A percentile compares a stretch with the other conserved stretches of the same genome.
Evolutionary conservation across 2,113 vertebrate species (phyloP).

Genomic region (Myrmecophaga tridactyla): DNA sequence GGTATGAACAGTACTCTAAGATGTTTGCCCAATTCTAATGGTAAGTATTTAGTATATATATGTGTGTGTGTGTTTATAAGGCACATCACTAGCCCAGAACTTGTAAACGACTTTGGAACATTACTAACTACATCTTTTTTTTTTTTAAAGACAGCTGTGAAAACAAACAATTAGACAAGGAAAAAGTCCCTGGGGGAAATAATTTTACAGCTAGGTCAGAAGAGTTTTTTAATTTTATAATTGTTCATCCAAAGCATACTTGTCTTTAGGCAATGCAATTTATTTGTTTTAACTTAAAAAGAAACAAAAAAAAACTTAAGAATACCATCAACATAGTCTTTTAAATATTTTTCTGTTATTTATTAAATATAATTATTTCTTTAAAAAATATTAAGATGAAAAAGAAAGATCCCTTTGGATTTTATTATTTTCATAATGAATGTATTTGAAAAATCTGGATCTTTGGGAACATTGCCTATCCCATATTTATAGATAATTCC

Average conservation of each 20-base stretch:
- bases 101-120: neutral
- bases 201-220: constrained; percentile 47
- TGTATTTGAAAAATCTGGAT: neutral
- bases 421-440: neutral
- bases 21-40: neutral
- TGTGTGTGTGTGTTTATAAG: neutral
- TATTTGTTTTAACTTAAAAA: constrained; percentile 49
- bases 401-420: neutral
- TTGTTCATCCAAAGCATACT: neutral
- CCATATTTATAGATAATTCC: neutral
- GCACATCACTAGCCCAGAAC: neutral
- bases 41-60: neutral
- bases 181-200: neutral
- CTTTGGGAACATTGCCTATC: neutral
- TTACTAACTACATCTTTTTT: neutral
- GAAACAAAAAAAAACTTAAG: neutral
- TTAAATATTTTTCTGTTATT: neutral
- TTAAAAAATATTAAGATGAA: neutral
- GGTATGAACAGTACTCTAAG: neutral
- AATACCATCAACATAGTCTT: neutral
- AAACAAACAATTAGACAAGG: constrained; percentile 46
- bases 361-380: constrained; percentile 2
- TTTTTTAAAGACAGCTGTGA: constrained; percentile 20
- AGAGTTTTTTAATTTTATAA: constrained; percentile 52
- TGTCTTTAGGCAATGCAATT: neutral